Evolutionary conservation across 2,797 vertebrate species (phyloP), one percentile per base, ranked within the genome.

Genomic region (Margarornis squamiger): DNA sequence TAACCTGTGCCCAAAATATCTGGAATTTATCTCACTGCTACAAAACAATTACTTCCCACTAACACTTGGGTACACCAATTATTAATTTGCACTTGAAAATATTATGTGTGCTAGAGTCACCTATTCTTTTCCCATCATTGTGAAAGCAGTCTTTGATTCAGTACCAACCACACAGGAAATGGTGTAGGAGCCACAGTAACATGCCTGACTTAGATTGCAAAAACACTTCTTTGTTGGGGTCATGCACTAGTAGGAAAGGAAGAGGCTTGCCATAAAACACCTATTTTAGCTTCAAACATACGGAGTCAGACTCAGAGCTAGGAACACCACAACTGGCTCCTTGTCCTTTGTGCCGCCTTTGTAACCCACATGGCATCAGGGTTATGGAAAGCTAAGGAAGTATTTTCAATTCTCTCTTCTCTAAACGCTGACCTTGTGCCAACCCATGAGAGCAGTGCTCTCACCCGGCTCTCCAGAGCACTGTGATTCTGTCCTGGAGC

Each of bases 101-200:
- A 66, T 92, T 71, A 94, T 14, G 6, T 74, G 46, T 38, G 32
- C 72, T 75, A 20, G 29, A 96, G 72, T 96, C 93, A 96, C 76
- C 91, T 78, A 36, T 79, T 94, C 79, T 96, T 84, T 90, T 82
- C 91, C 70, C 88, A 79, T 95, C 92, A 70, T 41, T 88, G 76
- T 98, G 95, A 98, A 97, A 81, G 75, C 89, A 96, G 84, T 58
- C 94, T 97, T 98, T 97, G 94, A 98, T 96, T 91, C 90, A 76
- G 77, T 85, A 72, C 81, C 62, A 90, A 55, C 96, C 96, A 95
- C 96, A 95, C 32, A 96, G 97, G 96, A 97, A 97, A 94, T 3
- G 12, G 81, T 48, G 89, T 36, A 94, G 96, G 88, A 96, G 96
- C 96, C 94, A 95, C 79, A 90, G 75, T 70, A 94, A 67, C 39